Percentiles rank a stretch among this genome's conserved stretches.
These are phyloP conservation scores for Plebejus argus DNA, from an alignment of 2,888 invertebrate species.

Conservation along the genomic window DNA sequence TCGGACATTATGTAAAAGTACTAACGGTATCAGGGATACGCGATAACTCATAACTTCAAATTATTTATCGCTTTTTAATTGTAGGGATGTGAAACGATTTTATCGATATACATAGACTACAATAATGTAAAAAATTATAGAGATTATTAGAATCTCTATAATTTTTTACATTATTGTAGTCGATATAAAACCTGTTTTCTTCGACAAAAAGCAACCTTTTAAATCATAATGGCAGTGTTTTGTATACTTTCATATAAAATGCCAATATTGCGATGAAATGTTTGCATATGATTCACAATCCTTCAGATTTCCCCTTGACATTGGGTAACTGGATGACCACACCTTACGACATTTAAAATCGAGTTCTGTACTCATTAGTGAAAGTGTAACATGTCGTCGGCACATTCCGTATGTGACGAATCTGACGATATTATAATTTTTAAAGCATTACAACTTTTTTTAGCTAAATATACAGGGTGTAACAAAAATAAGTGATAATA, in stretches of 20 bases:
- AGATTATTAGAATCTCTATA: neutral
- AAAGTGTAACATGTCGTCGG: constrained; percentile 50
- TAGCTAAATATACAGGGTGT: neutral
- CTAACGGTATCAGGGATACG: constrained; percentile 59
- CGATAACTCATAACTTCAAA: constrained; percentile 53
- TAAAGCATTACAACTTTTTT: neutral
- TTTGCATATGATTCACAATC: constrained; percentile 21
- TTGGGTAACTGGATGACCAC: constrained; percentile 13
- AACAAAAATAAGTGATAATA: too few species aligned
- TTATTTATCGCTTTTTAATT: constrained; percentile 51
- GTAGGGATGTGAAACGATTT: neutral
- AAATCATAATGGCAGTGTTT: neutral
- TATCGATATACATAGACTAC: too few species aligned
- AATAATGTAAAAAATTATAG: too few species aligned
- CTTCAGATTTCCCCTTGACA: constrained; percentile 28
- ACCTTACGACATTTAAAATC: constrained; percentile 19
- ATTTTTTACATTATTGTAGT: neutral
- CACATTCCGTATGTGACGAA: neutral
- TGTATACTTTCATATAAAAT: neutral
- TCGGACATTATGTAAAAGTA: constrained; percentile 60
- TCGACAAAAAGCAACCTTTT: too few species aligned
- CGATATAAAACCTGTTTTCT: neutral
- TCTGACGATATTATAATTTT: neutral
- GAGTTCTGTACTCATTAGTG: constrained; percentile 50
- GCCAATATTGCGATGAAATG: constrained; percentile 6